Evolutionary conservation across 2,888 invertebrate genomes (phyloP), one percentile per base, ranked within the genome.

Genomic region (Ceraclea dissimilis): DNA sequence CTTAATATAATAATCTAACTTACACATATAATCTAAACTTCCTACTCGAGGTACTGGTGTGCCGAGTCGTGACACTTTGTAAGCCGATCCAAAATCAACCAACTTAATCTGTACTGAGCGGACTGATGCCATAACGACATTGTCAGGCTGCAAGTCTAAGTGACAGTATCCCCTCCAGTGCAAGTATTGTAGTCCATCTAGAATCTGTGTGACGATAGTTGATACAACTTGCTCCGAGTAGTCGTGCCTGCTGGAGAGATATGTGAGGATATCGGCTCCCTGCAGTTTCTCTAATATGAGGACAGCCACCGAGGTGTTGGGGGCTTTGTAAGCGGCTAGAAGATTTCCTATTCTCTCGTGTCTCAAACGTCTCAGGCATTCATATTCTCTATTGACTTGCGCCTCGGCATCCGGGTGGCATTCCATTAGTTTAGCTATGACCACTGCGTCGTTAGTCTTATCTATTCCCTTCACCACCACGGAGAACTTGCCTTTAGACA

Each of bases 191-290:
- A 97, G 75, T 1, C 86, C 96, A 67, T 95, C 93, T 56, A 94
- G 73, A 1, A 93, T 75, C 75, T 98, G 97, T 2, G 85, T 82
- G 44, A 96, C 82, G 20, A 95, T 86, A 1, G 84, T 85, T 0
- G 93, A 89, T 0, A 97, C 93, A 71, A 88, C 87, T 71, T 96
- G 93, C 71, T 98, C 98, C 0, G 87, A 85, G 72, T 95, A 98
- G 65, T 93, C 90, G 69, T 94, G 92, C 51, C 88, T 82, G 64
- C 88, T 90, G 1, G 92, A 86, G 55, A 96, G 79, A 70, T 92
- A 95, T 0, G 92, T 90, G 2, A 97, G 76, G 39, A 98, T 83
- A 66, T 96, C 93, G 17, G 95, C 90, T 1, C 97, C 97, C 68
- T 93, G 93, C 0, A 92, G 75, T 68, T 90, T 90, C 66, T 92